A percentile compares a stretch with the other conserved stretches of the same genome.
phyloP scores from a whole-genome alignment of 1,140 invertebrate genomes.

The Drosophila novamexicana region DNA sequence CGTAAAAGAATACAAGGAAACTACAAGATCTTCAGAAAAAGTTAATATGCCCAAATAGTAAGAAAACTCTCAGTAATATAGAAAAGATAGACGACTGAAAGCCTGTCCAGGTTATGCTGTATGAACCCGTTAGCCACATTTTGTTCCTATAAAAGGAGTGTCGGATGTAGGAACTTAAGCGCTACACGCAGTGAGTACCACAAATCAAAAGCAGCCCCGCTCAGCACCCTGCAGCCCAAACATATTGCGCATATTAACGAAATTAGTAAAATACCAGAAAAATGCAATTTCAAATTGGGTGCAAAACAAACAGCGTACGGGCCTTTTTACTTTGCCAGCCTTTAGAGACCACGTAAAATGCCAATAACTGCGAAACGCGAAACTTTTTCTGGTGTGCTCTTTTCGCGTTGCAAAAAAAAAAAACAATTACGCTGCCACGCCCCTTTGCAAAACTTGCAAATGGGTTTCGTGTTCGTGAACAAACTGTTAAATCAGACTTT shows the following conservation, averaged over 20 bases:
- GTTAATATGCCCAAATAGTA: too few species aligned
- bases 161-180: too few species aligned
- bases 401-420: constrained; percentile 48
- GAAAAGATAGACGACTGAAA: too few species aligned
- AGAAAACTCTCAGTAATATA: too few species aligned
- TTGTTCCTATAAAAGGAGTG: too few species aligned
- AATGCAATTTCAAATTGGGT: constrained; percentile 66
- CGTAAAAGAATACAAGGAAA: too few species aligned
- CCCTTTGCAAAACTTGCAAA: constrained; percentile 23
- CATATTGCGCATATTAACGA: constrained; percentile 65
- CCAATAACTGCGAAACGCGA: constrained; percentile 66
- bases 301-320: constrained; percentile 21
- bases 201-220: constrained; percentile 26
- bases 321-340: constrained; percentile 3
- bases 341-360: constrained; percentile 59
- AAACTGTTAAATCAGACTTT: constrained; percentile 68
- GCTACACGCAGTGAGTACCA: constrained; percentile 12
- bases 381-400: constrained; percentile 54
- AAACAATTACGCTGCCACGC: neutral
- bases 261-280: constrained; percentile 71
- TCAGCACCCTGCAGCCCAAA: neutral
- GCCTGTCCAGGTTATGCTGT: too few species aligned
- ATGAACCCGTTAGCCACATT: too few species aligned
- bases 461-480: constrained; percentile 56
- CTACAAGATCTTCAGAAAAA: too few species aligned